Base-by-base conservation (phyloP, 1,140 invertebrate genomes). In the Bemisia tabaci region DNA sequence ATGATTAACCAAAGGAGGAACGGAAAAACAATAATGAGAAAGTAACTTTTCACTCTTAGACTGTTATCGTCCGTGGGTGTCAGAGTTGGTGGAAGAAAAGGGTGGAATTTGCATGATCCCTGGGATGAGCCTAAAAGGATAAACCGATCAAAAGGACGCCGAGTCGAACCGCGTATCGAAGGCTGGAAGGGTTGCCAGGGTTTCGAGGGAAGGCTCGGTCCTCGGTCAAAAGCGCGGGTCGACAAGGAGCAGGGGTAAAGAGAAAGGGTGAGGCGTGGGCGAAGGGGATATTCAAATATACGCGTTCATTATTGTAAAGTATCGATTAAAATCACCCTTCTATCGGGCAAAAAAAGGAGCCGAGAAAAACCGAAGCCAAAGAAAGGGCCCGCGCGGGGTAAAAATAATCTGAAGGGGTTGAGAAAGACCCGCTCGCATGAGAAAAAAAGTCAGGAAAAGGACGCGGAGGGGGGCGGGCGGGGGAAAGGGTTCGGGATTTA, bases 401-500 rank as follows among this genome's bases (percentile, higher is more conserved):
- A 48, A 48, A 48, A 48, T 48, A 48, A 48, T 48, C 33, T 48
- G 33, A 48, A 48, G 33, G 33, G 33, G 33, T 48, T 48, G 33
- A 48, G 33, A 48, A 48, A 48, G 33, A 48, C 5, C 33, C 33
- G 17, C 33, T 9, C 33, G 33, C 33, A 48, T 48, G 33, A 48
- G 33, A 17, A 48, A 17, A 48, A 48, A 48, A 48, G 33, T 17
- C 5, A 48, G 33, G 17, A 48, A 48, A 17, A 5, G 33, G 5
- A 17, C 72, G 25, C 9, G 58, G 27, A 59, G 65, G 23, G 33
- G 66, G 39, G 26, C 22, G 60, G 22, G 9, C 27, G 1, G 66
- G 22, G 25, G 33, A 9, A 23, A 61, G 12, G 61, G 33, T 24
- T 48, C 27, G 60, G 64, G 73, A 75, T 76, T 75, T 76, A 76